These are phyloP conservation scores for Misgurnus mizolepis DNA, from an alignment of 2,113 vertebrate genomes.

Conservation along the genomic window DNA sequence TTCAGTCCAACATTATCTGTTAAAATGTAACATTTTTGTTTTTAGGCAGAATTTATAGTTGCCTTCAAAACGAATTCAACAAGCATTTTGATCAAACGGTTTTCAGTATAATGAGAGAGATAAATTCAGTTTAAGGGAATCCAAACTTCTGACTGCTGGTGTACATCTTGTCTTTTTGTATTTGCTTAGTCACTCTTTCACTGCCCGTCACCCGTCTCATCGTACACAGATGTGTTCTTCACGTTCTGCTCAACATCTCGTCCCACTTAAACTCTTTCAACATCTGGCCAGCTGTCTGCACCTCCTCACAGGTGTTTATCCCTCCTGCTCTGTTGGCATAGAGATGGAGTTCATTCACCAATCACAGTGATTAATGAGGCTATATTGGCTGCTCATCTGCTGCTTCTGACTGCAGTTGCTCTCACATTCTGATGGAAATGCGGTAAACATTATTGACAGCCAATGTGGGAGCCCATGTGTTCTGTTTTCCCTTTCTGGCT, in stretches of 20 bases:
- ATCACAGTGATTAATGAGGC: conserved; percentile 53
- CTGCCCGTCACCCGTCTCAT: neutral
- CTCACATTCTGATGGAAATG: conserved; percentile 33
- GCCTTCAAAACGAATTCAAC: neutral
- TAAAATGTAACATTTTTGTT: too few species aligned
- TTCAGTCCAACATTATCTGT: too few species aligned
- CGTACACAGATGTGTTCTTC: conserved; percentile 28
- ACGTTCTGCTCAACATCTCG: conserved; percentile 6
- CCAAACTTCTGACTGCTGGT: neutral
- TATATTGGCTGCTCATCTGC: conserved; percentile 44
- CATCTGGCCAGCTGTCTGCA: conserved; percentile 46
- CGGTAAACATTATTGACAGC: conserved; percentile 37
- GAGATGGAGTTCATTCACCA: conserved; percentile 37
- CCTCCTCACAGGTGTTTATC: conserved; percentile 45
- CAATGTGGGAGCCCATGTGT: conserved; percentile 21
- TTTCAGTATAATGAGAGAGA: neutral
- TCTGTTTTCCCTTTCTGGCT: conserved; percentile 8
- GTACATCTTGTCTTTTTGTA: neutral
- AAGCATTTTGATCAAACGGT: neutral
- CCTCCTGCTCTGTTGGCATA: neutral
- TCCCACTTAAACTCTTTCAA: conserved; percentile 21
- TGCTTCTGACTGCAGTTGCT: conserved; percentile 15
- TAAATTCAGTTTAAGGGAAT: neutral
- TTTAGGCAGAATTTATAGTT: neutral
- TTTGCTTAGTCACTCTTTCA: neutral